Evolutionary conservation across 2,797 vertebrate species (phyloP), one percentile per base, ranked within the genome.

Genomic region (Xerus rutilus): DNA sequence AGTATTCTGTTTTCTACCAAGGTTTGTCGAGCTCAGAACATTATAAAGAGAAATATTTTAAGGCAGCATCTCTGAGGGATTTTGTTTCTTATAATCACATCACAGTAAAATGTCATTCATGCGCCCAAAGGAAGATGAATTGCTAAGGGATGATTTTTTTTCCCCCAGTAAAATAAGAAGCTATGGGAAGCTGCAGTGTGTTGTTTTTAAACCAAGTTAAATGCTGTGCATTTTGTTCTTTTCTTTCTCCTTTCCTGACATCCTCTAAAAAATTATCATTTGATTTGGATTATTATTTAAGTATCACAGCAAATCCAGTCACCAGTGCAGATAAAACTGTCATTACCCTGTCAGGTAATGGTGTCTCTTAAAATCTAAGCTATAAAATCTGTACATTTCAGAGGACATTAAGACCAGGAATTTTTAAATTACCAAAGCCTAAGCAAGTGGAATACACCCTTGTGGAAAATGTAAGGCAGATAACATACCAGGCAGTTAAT

Each of bases 1-100:
- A 98, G 98, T 98, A 99, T 99, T 98, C 98, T 99, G 97, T 98
- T 98, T 99, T 98, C 97, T 97, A 97, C 17, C 90, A 98, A 98
- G 98, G 98, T 99, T 98, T 98, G 97, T 98, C 93, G 79, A 98
- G 98, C 95, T 98, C 98, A 93, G 92, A 98, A 96, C 92, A 96
- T 97, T 96, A 98, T 97, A 97, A 98, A 98, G 98, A 98, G 96
- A 97, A 98, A 97, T 97, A 45, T 86, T 91, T 97, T 97, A 96
- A 97, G 96, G 96, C 95, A 97, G 97, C 74, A 92, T 97, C 95
- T 94, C 98, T 0, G 2, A 98, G 93, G 96, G 65, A 97, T 98
- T 98, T 98, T 98, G 97, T 93, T 98, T 98, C 94, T 98, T 98
- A 97, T 98, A 97, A 96, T 97, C 97, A 98, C 96, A 98, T 98